Evolutionary conservation across 1,140 invertebrate species (phyloP).

Genomic region (Tetramorium alpestre): DNA sequence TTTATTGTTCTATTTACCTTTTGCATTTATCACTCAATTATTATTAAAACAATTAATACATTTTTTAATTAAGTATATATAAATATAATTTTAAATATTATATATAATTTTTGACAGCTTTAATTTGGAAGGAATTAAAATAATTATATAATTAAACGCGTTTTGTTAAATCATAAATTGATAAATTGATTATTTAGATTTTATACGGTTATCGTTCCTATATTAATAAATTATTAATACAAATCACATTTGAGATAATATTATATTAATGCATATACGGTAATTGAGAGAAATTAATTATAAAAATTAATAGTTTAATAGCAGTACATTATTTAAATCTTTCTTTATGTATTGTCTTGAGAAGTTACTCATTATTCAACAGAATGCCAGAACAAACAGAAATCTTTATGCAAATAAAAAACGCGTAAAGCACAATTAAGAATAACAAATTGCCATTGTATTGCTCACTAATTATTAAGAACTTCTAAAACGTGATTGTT

Average conservation of each 20-base stretch:
- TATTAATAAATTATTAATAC: not conserved
- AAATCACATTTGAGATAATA: not conserved
- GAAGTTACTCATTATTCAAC: not conserved
- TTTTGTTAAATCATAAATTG: not conserved
- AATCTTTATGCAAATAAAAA: not conserved
- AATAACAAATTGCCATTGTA: conserved; percentile 1
- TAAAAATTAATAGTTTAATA: conserved; percentile 5
- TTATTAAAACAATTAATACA: not conserved
- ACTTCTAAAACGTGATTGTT: conserved; percentile 12
- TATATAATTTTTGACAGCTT: not conserved
- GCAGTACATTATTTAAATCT: not conserved
- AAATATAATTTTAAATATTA: not conserved
- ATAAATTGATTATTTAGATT: not conserved
- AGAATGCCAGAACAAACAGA: not conserved
- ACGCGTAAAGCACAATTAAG: not conserved
- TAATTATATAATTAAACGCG: not conserved
- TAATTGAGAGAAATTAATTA: not conserved
- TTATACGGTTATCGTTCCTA: not conserved
- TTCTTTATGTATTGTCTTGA: not conserved
- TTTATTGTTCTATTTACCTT: not conserved
- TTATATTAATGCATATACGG: not conserved
- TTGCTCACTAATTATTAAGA: conserved; percentile 28
- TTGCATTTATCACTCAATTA: not conserved
- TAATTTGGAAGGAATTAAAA: not conserved
- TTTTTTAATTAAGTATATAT: not conserved